These are phyloP conservation scores for Orchestes rusci DNA, from an alignment of 2,888 invertebrate species.

Conservation along the genomic window DNA sequence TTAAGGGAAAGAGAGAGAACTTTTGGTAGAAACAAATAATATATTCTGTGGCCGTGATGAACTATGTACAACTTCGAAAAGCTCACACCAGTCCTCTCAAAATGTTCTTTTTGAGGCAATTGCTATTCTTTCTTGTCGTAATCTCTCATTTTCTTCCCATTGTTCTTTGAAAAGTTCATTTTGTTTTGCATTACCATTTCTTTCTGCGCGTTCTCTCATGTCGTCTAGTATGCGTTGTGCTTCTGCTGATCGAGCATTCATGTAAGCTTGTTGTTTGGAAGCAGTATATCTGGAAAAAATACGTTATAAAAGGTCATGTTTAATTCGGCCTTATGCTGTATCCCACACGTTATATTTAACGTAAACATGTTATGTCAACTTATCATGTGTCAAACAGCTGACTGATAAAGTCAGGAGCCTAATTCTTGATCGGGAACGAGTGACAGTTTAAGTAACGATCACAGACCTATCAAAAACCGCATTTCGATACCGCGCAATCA, in stretches of 20 bases:
- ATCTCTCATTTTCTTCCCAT: conserved; percentile 17
- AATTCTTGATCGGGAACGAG: no score
- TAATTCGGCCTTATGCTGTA: conserved; percentile 16
- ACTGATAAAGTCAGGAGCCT: no score
- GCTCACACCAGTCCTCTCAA: no score
- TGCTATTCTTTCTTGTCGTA: neutral
- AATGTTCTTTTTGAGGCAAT: neutral
- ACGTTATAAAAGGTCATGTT: conserved; percentile 28
- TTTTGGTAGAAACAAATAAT: no score
- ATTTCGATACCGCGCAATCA: no score
- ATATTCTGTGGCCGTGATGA: no score
- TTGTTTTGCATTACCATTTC: conserved; percentile 52
- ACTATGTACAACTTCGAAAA: no score
- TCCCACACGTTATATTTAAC: no score
- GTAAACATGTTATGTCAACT: no score
- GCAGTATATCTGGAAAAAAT: conserved; percentile 51
- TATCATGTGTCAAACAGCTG: no score
- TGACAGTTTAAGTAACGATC: no score
- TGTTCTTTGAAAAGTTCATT: conserved; percentile 34
- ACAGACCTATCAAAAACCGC: neutral
- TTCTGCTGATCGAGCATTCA: conserved; percentile 47
- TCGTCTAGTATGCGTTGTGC: conserved; percentile 48
- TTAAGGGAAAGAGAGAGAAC: no score
- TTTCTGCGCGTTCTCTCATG: conserved; percentile 48
- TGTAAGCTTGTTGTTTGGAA: conserved; percentile 43